Base-by-base conservation (phyloP, 2,888 invertebrate species). In the Drosophila setosimentum region DNA sequence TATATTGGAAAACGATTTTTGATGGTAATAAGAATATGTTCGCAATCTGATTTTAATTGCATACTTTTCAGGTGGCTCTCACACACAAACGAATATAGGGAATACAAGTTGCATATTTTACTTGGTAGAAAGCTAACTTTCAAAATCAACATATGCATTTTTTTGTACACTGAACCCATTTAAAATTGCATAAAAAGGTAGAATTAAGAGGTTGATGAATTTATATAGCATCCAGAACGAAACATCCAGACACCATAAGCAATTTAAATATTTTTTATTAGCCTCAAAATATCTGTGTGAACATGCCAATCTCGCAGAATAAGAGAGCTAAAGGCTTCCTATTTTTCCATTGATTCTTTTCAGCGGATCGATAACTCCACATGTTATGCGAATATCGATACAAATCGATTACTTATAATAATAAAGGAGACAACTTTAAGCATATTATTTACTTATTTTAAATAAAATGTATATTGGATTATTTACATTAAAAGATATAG, bases 11-110 rank as follows among this genome's bases (percentile, higher is more conserved):
- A 58, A 48, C 60, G 59, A 71, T 68, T 69, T 80, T 74, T 71
- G 63, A 76, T 74, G 66, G 61, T 64, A 37, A 37, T 64, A 11
- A 30, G 29, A 21, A 51, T 62, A 37, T 59, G 53, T 49, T 50
- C 58, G 30, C 49, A 40, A 51, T 53, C 59, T 40, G 53, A 69
- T 75, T 81, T 87, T 87, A 83, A 87, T 87, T 85, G 66, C 81
- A 68, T 69, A 73, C 68, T 68, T 75, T 78, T 37, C 21, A 61
- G 45, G 29, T 64, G n/a, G 40, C 51, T 13, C 18, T 27, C 45
- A 50, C 42, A 48, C 45, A 33, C 29, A 24, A 16, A 50, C 37
- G 1, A 57, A 58, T 53, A 71, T 60, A 60, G 68, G 49, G 64
- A 64, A 66, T 71, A 75, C 21, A 64, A 78, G 78, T 78, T 78